phyloP scores from a whole-genome alignment of 2,888 invertebrate species.

The Parthenolecanium corni region DNA sequence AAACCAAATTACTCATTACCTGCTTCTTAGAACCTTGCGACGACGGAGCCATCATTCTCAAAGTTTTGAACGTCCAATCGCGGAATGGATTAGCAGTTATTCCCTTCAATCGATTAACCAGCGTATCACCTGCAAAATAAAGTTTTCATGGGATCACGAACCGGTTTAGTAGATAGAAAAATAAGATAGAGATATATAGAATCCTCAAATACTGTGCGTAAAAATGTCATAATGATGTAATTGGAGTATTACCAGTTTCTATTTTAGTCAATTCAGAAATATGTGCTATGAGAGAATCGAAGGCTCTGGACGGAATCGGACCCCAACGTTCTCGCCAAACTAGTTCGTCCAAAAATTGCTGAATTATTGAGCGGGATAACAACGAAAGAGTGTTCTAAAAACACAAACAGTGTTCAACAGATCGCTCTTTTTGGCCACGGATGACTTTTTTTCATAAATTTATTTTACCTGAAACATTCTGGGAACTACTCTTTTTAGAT shows the following conservation, averaged over 20 bases:
- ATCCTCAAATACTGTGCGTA: no score
- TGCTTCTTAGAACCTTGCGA: no score
- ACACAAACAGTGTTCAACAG: slow-evolving; percentile 7
- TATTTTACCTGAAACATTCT: slow-evolving; percentile 57
- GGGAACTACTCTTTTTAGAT: slow-evolving; percentile 69
- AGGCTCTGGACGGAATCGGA: slow-evolving; percentile 60
- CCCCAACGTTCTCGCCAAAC: slow-evolving; percentile 83
- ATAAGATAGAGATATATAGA: no score
- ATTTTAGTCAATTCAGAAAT: slow-evolving; percentile 65
- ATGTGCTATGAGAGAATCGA: slow-evolving; percentile 67
- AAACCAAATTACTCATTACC: no score
- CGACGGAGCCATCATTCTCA: no score
- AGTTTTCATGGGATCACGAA: no score
- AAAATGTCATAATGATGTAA: no score
- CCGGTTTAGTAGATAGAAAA: no score
- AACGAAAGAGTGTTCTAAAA: slow-evolving; percentile 67
- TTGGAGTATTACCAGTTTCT: slow-evolving; percentile 45
- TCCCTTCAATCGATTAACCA: slow-evolving; percentile 39
- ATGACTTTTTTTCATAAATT: neutral
- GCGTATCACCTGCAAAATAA: slow-evolving; percentile 37
- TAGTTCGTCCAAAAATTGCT: slow-evolving; percentile 78
- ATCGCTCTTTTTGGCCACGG: neutral
- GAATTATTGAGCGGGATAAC: slow-evolving; percentile 71
- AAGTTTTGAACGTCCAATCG: slow-evolving; percentile 45
- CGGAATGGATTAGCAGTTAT: slow-evolving; percentile 54